These are phyloP conservation scores for Drosophila meridionalis DNA, from an alignment of 2,888 invertebrate species.

Conservation along the genomic window DNA sequence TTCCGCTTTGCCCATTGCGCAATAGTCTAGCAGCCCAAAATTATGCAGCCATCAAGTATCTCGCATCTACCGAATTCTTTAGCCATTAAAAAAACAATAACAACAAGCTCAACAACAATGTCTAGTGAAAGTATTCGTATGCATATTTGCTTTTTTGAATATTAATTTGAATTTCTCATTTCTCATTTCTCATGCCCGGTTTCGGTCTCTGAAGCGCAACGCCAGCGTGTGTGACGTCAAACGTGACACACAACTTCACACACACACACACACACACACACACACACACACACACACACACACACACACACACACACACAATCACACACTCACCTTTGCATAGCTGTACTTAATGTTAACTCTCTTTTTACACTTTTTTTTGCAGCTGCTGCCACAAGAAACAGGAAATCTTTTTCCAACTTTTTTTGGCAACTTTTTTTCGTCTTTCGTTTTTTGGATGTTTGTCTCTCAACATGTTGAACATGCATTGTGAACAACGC, in stretches of 20 bases:
- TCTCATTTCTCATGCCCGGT: conserved; percentile 44
- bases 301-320: conserved; percentile 16
- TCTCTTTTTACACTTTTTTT: conserved; percentile 51
- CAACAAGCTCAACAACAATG: conserved; percentile 4
- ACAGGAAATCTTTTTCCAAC: conserved; percentile 73
- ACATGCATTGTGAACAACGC: conserved; percentile 77
- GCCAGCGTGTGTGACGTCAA: conserved; percentile 66
- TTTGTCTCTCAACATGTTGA: conserved; percentile 73
- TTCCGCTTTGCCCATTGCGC: conserved; percentile 43
- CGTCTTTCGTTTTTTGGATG: conserved; percentile 49
- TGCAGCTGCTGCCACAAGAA: conserved; percentile 60
- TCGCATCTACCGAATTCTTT: conserved; percentile 43
- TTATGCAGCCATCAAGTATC: conserved; percentile 31
- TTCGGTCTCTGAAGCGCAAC: conserved; percentile 59
- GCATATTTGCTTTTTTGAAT: conserved; percentile 46
- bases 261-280: conserved; percentile 24
- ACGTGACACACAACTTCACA: conserved; percentile 47
- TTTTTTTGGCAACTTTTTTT: conserved; percentile 61
- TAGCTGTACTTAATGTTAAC: conserved; percentile 33
- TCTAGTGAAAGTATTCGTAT: conserved; percentile 70
- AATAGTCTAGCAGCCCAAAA: conserved; percentile 28
- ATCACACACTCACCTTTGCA: neutral
- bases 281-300: conserved; percentile 11
- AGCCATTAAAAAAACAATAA: conserved; percentile 6
- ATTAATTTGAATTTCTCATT: conserved; percentile 64